Evolutionary conservation across 1,140 invertebrate genomes (phyloP), one percentile per base, ranked within the genome.

Genomic region (Trinorchestia longiramus): DNA sequence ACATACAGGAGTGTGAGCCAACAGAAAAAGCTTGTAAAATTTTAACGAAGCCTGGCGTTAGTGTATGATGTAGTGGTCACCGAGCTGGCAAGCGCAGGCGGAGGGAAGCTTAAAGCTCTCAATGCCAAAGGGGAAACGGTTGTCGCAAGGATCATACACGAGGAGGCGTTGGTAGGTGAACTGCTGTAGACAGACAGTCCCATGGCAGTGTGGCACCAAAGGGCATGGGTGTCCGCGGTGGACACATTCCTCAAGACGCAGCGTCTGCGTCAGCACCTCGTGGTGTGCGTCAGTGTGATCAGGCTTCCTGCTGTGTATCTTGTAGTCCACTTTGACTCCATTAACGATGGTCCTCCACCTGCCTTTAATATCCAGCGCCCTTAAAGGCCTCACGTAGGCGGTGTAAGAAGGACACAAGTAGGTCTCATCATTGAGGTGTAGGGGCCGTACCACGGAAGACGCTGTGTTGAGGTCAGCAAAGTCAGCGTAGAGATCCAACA

Each of bases 281-380:
- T 97, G 17, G 28, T 77, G 62, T 23, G 62, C 36, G 62, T 77
- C 28, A 36, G 15, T 36, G 3, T 36, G 94, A 40, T 97, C 96
- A 36, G 95, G 96, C 42, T 96, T 96, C 96, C 97, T 97, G 43
- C 95, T 96, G 47, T 96, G 97, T 11, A 96, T 95, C 57, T 97
- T 96, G 87, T 97, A 42, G 92, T 97, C 87, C 23, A 97, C 97
- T 62, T 97, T 97, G 0, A 97, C 96, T 57, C 97, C 95, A 96
- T 97, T 97, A 88, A 97, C 96, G 41, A 97, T 96, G 95, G 97
- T 96, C 62, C 96, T 96, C 97, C 97, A 97, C 95, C 96, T 96
- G 3, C 97, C 97, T 43, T 97, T 96, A 1, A 96, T 92, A 95
- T 97, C 97, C 23, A 96, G 96, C 45, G 97, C 97, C 43, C 97